Evolutionary conservation across 2,888 invertebrate genomes (phyloP), one percentile per base, ranked within the genome.

Genomic region (Caenorhabditis wallacei): DNA sequence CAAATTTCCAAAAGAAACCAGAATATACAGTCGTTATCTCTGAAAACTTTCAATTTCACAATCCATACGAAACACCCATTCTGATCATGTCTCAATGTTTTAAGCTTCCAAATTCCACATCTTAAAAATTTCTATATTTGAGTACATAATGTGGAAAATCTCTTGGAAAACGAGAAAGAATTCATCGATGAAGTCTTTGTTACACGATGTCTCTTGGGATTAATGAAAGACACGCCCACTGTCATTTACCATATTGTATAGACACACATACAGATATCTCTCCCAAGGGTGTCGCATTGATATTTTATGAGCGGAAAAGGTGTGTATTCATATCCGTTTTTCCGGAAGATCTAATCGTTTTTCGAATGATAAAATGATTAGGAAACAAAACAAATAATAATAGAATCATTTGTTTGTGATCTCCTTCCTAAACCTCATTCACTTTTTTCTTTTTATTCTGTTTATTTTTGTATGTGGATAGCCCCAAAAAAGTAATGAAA

Each of bases 261-360:
- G 24, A 11, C 35, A n/a, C n/a, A n/a, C n/a, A n/a, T n/a, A n/a
- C 48, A 35, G 7, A 30, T 51, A 16, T 40, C 16, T 40, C 40
- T 40, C 46, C 64, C 48, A 35, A 30, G 51, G 51, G 66, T 66
- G 66, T 66, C 64, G 43, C 48, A 64, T 64, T 64, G 51, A 51
- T 48, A 66, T 53, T 66, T 66, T 66, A 66, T 51, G 48, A 66
- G 53, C 66, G 66, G 66, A 66, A 66, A 66, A 66, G 66, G 66
- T 66, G 66, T 66, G 66, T 66, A 37, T 66, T 2, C 2, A 54
- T 54, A 54, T 24, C 22, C 24, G 3, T 24, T 24, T 54, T 26
- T 30, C 64, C 64, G 64, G 51, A 24, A 57, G 37, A 56, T 56
- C 5, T 48, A 30, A 63, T 63, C 63, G 40, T 22, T 61, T 43